Evolutionary conservation across 2,113 vertebrate genomes (phyloP).

Genomic region (Hydropotes inermis): DNA sequence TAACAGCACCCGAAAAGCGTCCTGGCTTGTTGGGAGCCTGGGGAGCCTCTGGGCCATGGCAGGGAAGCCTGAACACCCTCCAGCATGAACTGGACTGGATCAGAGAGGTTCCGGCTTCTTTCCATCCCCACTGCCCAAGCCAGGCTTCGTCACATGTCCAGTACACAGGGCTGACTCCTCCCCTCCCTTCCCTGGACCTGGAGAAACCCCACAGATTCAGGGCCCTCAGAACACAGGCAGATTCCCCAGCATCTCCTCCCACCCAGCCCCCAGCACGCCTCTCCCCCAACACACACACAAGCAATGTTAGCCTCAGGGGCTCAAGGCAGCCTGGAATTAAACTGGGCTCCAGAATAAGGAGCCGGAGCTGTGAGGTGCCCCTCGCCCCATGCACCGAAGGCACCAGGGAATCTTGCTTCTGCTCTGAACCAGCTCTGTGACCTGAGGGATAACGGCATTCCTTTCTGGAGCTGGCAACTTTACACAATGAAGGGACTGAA

Average conservation of each 20-base stretch:
- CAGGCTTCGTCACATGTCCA: neutral
- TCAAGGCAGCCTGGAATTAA: neutral
- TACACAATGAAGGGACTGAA: neutral
- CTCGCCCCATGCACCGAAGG: neutral
- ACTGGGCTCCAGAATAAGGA: neutral
- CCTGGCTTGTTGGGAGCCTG: neutral
- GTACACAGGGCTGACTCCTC: neutral
- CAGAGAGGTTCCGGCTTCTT: neutral
- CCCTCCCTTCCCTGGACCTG: neutral
- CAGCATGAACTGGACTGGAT: fast-evolving
- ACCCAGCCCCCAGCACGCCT: neutral
- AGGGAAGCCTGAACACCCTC: neutral
- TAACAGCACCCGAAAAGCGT: neutral
- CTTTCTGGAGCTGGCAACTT: neutral
- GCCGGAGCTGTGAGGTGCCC: fast-evolving
- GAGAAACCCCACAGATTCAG: neutral
- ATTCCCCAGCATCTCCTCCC: neutral
- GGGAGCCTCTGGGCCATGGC: neutral
- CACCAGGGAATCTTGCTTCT: neutral
- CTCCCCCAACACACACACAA: fast-evolving
- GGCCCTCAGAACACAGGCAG: neutral
- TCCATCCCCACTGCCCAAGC: neutral
- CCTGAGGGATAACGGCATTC: neutral
- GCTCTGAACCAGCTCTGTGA: neutral
- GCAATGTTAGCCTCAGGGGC: no score